phyloP scores from a whole-genome alignment of 1,140 invertebrate genomes.

The Calliphora vicina region DNA sequence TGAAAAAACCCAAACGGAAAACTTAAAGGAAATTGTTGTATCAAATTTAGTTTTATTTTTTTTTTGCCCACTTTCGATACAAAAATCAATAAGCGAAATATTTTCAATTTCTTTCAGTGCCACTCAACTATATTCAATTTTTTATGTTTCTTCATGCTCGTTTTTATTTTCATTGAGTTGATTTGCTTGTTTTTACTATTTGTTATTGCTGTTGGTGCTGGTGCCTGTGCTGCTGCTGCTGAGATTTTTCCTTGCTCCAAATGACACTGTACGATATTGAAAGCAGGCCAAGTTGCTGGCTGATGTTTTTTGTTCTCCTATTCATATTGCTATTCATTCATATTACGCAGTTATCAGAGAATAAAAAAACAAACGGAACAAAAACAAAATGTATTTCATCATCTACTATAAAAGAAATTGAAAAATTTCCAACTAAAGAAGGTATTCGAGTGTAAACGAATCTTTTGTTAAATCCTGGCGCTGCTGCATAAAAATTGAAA shows the following conservation, averaged over 20 bases:
- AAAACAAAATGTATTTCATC: not conserved
- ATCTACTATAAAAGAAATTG: not conserved
- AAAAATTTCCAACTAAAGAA: not conserved
- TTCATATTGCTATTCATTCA: not conserved
- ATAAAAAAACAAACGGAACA: too few relatives aligned
- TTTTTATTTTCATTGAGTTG: not conserved
- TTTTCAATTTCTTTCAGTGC: not conserved
- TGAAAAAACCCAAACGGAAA: not conserved
- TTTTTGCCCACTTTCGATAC: not conserved
- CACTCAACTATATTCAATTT: not conserved
- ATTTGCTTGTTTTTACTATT: not conserved
- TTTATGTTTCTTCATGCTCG: not conserved
- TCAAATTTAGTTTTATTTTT: not conserved
- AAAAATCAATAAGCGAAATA: not conserved
- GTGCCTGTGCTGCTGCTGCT: too few relatives aligned
- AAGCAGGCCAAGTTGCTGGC: not conserved
- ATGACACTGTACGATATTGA: not conserved
- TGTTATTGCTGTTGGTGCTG: not conserved
- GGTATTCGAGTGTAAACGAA: not conserved
- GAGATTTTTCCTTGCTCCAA: not conserved
- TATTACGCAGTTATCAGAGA: not conserved
- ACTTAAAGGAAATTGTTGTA: not conserved
- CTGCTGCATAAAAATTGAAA: not conserved
- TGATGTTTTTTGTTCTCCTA: not conserved
- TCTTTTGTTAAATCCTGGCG: not conserved